Conservation (phyloP, 2,113 vertebrate genomes). For the Collichthys lucidus region DNA sequence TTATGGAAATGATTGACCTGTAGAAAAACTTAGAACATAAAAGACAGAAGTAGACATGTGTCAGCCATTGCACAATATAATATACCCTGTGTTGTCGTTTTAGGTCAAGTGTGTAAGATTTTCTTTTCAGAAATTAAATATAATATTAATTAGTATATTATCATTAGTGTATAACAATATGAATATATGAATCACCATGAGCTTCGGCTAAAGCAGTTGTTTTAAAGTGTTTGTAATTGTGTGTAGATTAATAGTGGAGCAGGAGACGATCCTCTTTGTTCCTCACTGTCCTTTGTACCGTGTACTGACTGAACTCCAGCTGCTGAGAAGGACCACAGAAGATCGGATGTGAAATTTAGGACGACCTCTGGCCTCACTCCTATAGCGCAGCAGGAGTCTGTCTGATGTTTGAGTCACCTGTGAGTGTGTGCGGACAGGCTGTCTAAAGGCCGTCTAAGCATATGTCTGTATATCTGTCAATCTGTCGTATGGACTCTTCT, state of each 20-base stretch:
- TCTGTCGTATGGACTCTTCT: constrained; percentile 45
- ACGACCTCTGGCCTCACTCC: constrained; percentile 44
- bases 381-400: constrained; percentile 37
- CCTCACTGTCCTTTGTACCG: too few species aligned
- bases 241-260: too few species aligned
- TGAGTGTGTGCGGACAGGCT: constrained; percentile 34
- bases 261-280: not conserved
- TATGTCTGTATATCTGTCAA: constrained; percentile 41
- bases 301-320: constrained; percentile 25
- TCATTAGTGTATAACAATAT: too few species aligned
- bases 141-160: too few species aligned
- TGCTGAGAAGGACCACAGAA: constrained; percentile 12
- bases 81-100: not conserved
- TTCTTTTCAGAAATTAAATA: not conserved
- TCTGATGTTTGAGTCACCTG: constrained; percentile 57
- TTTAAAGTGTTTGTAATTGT: not conserved
- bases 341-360: constrained; percentile 53
- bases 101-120: too few species aligned
- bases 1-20: not conserved
- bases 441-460: constrained; percentile 16
- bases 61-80: not conserved
- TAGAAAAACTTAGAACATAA: not conserved
- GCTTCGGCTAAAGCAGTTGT: not conserved
- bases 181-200: too few species aligned
- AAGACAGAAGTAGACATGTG: not conserved